Evolutionary conservation across 2,113 vertebrate species (phyloP).

Genomic region (Sprattus sprattus): DNA sequence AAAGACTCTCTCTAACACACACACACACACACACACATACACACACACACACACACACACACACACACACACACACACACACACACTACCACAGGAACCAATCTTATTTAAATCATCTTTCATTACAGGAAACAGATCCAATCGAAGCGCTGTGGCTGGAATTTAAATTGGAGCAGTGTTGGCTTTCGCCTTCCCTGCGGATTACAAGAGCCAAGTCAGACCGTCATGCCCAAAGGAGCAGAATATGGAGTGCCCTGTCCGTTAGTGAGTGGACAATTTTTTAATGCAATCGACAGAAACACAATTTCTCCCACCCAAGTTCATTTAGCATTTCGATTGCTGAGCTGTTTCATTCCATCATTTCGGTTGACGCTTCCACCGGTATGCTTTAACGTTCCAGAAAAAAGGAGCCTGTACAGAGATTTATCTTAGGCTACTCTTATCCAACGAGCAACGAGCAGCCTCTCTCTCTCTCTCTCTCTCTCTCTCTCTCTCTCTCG

Average conservation of each 20-base stretch:
- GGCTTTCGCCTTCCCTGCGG: neutral
- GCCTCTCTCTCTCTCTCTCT: neutral
- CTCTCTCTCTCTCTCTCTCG: neutral
- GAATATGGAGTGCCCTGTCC: neutral
- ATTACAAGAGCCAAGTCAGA: neutral
- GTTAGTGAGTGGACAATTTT: neutral
- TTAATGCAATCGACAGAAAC: neutral
- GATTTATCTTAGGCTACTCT: neutral
- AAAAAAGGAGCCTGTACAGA: neutral
- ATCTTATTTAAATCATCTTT: conserved; percentile 41
- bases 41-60: neutral
- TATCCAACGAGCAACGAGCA: neutral
- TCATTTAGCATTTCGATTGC: neutral
- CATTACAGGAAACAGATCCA: conserved; percentile 40
- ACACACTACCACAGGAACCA: conserved; percentile 11
- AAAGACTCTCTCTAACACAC: neutral
- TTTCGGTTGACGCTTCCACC: neutral
- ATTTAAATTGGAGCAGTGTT: conserved; percentile 31
- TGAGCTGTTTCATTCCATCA: neutral
- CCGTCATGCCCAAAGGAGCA: neutral
- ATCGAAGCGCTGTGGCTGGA: conserved; percentile 20
- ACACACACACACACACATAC: neutral
- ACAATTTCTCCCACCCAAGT: neutral
- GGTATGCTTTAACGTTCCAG: neutral
- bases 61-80: neutral